phyloP scores from a whole-genome alignment of 2,113 vertebrate genomes.

The Columba livia region DNA sequence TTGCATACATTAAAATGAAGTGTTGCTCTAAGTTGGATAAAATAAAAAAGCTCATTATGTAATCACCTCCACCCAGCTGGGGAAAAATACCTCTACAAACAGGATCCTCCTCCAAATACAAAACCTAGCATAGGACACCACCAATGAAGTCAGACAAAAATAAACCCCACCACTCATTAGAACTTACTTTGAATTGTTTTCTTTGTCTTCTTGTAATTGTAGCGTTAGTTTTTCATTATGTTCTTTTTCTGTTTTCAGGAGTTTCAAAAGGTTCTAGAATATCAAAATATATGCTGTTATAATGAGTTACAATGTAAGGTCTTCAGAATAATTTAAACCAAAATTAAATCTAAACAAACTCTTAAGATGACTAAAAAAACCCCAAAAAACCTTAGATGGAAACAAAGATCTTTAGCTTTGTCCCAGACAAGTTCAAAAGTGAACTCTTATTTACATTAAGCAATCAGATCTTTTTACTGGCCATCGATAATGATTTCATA shows the following conservation, averaged over 20 bases:
- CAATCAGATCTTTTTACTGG: not conserved
- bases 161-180: not conserved
- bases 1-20: not conserved
- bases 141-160: not conserved
- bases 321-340: not conserved
- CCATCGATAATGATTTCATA: not conserved
- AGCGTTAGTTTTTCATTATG: conserved; percentile 80
- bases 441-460: not conserved
- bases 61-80: not conserved
- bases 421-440: not conserved
- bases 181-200: conserved; percentile 90
- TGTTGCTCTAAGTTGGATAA: not conserved
- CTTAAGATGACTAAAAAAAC: not conserved
- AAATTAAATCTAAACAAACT: not conserved
- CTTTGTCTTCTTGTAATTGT: conserved; percentile 89
- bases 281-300: not conserved
- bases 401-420: not conserved
- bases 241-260: conserved; percentile 84
- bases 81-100: not conserved
- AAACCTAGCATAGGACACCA: not conserved
- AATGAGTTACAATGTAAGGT: not conserved
- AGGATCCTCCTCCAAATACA: not conserved
- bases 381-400: not conserved
- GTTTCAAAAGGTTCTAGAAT: conserved; percentile 80
- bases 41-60: not conserved